phyloP scores from a whole-genome alignment of 1,140 invertebrate genomes.

The Phymastichus coffea region DNA sequence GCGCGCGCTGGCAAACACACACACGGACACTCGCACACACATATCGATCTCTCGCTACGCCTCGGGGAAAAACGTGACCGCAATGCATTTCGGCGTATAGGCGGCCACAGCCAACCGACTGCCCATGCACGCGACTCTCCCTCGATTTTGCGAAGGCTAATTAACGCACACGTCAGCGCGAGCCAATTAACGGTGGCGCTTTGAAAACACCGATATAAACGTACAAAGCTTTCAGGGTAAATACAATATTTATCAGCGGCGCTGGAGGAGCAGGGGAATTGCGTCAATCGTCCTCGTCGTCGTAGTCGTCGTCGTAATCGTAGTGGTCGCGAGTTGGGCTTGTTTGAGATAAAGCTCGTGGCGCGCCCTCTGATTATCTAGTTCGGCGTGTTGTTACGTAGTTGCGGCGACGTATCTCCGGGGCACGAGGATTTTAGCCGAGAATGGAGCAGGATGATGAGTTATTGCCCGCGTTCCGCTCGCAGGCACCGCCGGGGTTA shows the following conservation, averaged over 20 bases:
- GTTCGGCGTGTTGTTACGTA: not conserved
- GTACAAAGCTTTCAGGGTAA: too few species aligned
- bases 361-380: not conserved
- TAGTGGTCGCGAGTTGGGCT: too few species aligned
- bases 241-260: not conserved
- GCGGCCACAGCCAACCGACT: slow-evolving; percentile 15
- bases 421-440: too few species aligned
- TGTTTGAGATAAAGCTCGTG: too few species aligned
- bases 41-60: slow-evolving; percentile 38
- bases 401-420: not conserved
- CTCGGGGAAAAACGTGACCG: slow-evolving; percentile 41
- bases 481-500: too few species aligned
- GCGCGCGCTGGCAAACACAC: too few species aligned
- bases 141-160: slow-evolving; percentile 30
- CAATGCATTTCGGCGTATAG: slow-evolving; percentile 37
- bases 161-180: slow-evolving; percentile 31
- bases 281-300: not conserved
- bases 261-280: not conserved
- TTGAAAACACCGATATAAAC: not conserved
- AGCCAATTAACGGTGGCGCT: slow-evolving; percentile 7
- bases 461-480: too few species aligned
- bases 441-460: too few species aligned
- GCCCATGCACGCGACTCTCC: not conserved
- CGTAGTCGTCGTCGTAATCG: too few species aligned
- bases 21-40: too few species aligned